Evolutionary conservation across 2,888 invertebrate genomes (phyloP), one percentile per base, ranked within the genome.

Genomic region (Agapetus fuscipes): DNA sequence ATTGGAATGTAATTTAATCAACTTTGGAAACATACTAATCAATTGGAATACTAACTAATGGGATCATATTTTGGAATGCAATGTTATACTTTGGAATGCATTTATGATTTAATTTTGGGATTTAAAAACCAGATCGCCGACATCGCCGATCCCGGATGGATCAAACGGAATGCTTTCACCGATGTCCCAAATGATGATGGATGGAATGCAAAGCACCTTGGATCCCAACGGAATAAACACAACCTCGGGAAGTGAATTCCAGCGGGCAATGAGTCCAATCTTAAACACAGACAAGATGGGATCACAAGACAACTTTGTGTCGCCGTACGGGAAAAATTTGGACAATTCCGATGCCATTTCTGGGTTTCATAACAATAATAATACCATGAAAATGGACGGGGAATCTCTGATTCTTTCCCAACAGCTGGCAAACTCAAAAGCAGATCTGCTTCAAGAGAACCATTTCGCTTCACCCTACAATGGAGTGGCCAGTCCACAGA

Each of bases 241-340:
- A 34, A 62, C 62, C 52, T 58, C 57, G 41, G 60, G 57, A 41
- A 53, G 55, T 36, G 66, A 67, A 37, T 66, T 64, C 52, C 60
- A 60, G 46, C 52, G 65, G 39, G 59, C 64, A 24, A 58, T 59
- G 54, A 66, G 66, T 52, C 66, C 68, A 31, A 59, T 55, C 31
- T 61, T 37, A 15, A 31, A 61, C 14, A 36, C 43, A 10, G 39
- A 41, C 36, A 44, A 45, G 25, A 40, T 40, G 14, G 45, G 43
- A 17, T 46, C 46, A 7, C 76, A 78, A 51, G 82, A 83, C 59
- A 78, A 78, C 55, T 81, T 78, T 62, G 78, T 48, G 12, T 12
- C 41, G 16, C 35, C 38, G n/a, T 64, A 65, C 55, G 49, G 37
- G 14, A 46, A 48, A 24, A 41, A 41, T 12, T 30, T 35, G 14